Base-by-base conservation (phyloP, 1,140 invertebrate species). In the Nomia melanderi region DNA sequence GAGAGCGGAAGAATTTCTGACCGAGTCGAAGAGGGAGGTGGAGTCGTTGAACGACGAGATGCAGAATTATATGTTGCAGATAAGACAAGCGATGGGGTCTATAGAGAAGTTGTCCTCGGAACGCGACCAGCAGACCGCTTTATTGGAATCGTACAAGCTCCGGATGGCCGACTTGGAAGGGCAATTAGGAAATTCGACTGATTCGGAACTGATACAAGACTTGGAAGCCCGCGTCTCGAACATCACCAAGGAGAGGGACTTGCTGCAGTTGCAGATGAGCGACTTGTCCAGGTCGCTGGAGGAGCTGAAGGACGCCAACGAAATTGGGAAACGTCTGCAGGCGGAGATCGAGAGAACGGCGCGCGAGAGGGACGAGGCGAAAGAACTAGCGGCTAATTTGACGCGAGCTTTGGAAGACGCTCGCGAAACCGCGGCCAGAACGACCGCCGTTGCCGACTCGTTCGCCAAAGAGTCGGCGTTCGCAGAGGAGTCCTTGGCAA, bases 261-360 rank as follows among this genome's bases (percentile, higher is more conserved):
- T 88, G 33, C 20, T 88, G 12, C 86, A 89, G 36, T 31, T 87
- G 23, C 87, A 88, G 56, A 75, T 89, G 1, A 89, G 83, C 20
- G 88, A 89, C 14, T 57, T 87, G 0, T 72, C 70, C 0, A 78
- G 81, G 8, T 78, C 83, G 0, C 64, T 86, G 25, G 71, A 86
- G 8, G 81, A 86, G 27, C 17, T 81, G 17, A 78, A 72, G 9
- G 63, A 80, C 25, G 50, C 66, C 0, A 36, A 63, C 3, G 72
- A 53, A 9, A 54, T 23, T 41, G 20, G 74, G 1, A 64, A 39
- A 65, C 77, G 76, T 53, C n/a, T 85, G 9, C 82, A 79, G 23
- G 14, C 17, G 23, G 77, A 79, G 1, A 50, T 87, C 1, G 72
- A 84, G 23, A 59, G 27, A 9, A 53, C 39, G 12, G 20, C 62